These are phyloP conservation scores for Paracanthobrama guichenoti DNA, from an alignment of 2,113 vertebrate species.

Conservation along the genomic window DNA sequence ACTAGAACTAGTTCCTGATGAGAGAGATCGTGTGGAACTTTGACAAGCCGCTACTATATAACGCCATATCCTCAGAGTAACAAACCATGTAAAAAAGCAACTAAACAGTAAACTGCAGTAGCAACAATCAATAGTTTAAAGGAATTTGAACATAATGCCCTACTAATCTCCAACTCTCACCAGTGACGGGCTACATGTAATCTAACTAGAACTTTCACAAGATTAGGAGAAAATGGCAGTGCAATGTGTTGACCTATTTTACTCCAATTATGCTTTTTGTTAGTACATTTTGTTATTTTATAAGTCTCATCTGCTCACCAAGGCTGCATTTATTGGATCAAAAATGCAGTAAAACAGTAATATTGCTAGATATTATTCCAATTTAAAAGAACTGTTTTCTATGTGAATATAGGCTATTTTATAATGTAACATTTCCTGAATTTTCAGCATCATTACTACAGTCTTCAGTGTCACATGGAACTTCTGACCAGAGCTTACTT, in stretches of 20 bases:
- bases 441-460: too few relatives aligned
- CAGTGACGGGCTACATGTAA: background rate
- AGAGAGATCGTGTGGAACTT: slow-evolving; percentile 65
- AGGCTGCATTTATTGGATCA: too few relatives aligned
- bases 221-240: background rate
- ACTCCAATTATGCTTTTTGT: background rate
- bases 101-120: background rate
- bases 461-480: too few relatives aligned
- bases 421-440: too few relatives aligned
- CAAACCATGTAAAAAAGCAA: background rate
- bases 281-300: too few relatives aligned
- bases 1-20: slow-evolving; percentile 73
- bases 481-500: background rate
- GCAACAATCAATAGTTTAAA: background rate
- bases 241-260: background rate
- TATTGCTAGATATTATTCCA: too few relatives aligned
- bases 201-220: background rate
- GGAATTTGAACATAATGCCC: background rate
- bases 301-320: background rate
- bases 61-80: slow-evolving; percentile 19
- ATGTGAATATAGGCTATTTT: too few relatives aligned
- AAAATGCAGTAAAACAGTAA: too few relatives aligned
- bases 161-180: background rate
- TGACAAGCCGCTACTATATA: slow-evolving; percentile 51
- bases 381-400: too few relatives aligned